Evolutionary conservation across 2,113 vertebrate species (phyloP).

Genomic region (Sterrhoptilus dennistouni): DNA sequence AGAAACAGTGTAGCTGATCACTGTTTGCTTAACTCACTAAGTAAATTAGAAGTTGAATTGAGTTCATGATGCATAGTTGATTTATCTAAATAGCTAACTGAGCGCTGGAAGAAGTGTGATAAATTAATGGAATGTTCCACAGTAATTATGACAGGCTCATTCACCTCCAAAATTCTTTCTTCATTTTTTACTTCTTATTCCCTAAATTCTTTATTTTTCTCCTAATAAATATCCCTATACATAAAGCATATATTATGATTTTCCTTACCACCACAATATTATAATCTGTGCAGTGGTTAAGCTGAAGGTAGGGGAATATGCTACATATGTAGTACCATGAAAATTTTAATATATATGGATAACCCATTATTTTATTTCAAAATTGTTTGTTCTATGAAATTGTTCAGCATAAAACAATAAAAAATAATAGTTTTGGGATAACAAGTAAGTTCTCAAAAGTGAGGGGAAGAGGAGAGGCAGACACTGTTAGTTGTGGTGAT

Average conservation of each 20-base stretch:
- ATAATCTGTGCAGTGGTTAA: neutral
- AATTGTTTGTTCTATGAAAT: neutral
- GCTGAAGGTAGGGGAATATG: neutral
- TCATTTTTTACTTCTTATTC: neutral
- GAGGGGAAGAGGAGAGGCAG: neutral
- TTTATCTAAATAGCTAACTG: slow-evolving; percentile 12
- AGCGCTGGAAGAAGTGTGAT: neutral
- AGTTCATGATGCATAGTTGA: neutral
- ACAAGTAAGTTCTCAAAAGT: neutral
- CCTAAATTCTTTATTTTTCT: neutral
- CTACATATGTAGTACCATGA: rapidly evolving
- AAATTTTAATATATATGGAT: neutral
- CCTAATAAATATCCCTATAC: neutral
- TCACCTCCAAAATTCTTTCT: neutral
- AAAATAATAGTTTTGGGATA: neutral
- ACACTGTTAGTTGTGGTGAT: neutral
- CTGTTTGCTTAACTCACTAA: neutral
- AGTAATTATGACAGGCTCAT: neutral
- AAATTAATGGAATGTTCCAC: neutral
- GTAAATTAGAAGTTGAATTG: slow-evolving; percentile 30
- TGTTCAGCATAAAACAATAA: neutral
- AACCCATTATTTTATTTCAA: neutral
- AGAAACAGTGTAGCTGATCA: neutral
- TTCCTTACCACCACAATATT: neutral
- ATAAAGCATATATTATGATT: neutral